Evolutionary conservation across 2,797 vertebrate species (phyloP).

Genomic region (Epinephelus awoara): DNA sequence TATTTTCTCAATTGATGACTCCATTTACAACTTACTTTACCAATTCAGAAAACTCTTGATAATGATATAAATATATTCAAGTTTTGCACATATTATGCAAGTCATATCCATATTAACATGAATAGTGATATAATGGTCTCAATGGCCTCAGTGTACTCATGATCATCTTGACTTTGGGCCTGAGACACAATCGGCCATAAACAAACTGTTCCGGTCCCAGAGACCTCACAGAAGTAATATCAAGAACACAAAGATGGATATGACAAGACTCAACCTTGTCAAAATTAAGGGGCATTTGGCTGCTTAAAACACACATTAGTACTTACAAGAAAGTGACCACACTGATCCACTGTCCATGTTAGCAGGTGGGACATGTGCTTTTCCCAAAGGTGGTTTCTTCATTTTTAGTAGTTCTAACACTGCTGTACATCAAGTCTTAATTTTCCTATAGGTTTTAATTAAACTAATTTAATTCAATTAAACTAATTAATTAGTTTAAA

Average conservation of each 20-base stretch:
- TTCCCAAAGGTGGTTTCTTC: too few species aligned
- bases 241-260: too few species aligned
- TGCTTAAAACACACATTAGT: background rate
- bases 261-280: background rate
- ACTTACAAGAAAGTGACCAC: background rate
- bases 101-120: background rate
- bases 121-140: background rate
- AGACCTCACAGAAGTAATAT: background rate
- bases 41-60: background rate
- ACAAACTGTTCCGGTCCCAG: too few species aligned
- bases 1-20: background rate
- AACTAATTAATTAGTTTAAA: too few species aligned
- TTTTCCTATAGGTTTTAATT: too few species aligned
- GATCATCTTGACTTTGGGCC: background rate
- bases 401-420: too few species aligned
- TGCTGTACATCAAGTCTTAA: too few species aligned
- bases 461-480: too few species aligned
- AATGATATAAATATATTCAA: background rate
- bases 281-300: background rate
- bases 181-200: background rate
- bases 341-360: too few species aligned
- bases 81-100: background rate
- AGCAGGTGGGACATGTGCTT: too few species aligned
- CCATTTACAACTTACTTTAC: background rate
- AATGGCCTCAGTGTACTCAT: background rate